Evolutionary conservation across 2,888 invertebrate genomes (phyloP).

Genomic region (Zaprionus obscuricornis): DNA sequence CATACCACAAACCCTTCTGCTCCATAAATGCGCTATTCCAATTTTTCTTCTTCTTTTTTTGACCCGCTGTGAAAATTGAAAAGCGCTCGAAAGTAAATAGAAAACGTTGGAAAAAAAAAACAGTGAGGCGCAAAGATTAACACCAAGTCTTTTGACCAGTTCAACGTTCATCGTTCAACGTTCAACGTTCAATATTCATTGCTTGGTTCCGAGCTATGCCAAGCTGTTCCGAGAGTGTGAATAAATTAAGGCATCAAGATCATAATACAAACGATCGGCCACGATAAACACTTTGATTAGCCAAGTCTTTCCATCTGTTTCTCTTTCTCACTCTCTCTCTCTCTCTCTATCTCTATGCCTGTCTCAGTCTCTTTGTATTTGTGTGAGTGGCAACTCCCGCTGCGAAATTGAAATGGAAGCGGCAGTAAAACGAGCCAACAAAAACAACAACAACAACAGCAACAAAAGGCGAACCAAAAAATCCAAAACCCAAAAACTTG

Average conservation of each 20-base stretch:
- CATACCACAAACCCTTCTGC: background rate
- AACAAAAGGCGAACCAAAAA: constrained; percentile 15
- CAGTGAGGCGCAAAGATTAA: constrained; percentile 67
- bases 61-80: constrained; percentile 72
- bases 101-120: constrained; percentile 49
- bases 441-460: constrained; percentile 20
- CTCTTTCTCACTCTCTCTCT: background rate
- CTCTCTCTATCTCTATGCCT: background rate
- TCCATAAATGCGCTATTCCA: background rate
- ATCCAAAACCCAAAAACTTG: no score
- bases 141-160: constrained; percentile 40
- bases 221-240: constrained; percentile 66
- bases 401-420: constrained; percentile 77
- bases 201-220: constrained; percentile 26
- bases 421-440: constrained; percentile 60
- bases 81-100: constrained; percentile 73
- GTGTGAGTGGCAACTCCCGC: constrained; percentile 60
- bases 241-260: constrained; percentile 81
- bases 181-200: background rate
- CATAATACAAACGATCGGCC: constrained; percentile 75
- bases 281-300: constrained; percentile 81
- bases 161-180: background rate
- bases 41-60: background rate
- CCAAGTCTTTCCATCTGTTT: constrained; percentile 26
- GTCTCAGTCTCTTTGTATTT: constrained; percentile 14